Base-by-base conservation (phyloP, 2,113 vertebrate genomes). In the Orcinus orca region DNA sequence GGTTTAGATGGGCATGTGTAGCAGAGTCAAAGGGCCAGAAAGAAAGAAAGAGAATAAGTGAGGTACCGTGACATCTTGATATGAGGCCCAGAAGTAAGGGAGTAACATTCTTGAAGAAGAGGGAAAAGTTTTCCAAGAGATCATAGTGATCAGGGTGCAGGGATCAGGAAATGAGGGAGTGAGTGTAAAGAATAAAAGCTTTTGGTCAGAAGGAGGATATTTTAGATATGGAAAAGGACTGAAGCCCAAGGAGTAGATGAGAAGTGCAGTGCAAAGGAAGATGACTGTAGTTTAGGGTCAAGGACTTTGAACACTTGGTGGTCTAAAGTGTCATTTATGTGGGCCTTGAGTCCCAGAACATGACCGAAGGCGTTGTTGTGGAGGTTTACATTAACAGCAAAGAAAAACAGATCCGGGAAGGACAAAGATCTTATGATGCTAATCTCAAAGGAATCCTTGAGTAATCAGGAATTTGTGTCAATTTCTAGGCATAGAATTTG, bases 401-500 rank as follows among this genome's bases (percentile, higher is more conserved):
- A 53, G 50, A 91, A 74, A 74, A 92, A 15, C 4, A 23, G n/a
- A 29, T 44, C 58, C 41, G 12, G 20, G 63, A 68, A 68, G 47
- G 29, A 26, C 41, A 74, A 58, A 6, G 13, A 7, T 67, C 41
- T 70, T 36, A 18, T 33, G 14, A 36, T 29, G 67, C n/a, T 33
- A 11, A 85, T 55, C 67, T 86, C 62, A 25, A 74, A 73, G 15
- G 31, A 73, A 36, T 58, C 31, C 25, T 76, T 36, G 38, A 31
- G 3, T 62, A 60, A 67, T 65, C 50, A 93, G 80, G 17, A 63
- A 38, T 50, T 60, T 94, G 21, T 87, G 33, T 83, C 67, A 13
- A 47, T 93, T 85, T 91, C 82, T 63, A 91, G 55, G 26, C 23
- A 4, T 25, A 13, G 55, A n/a, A 47, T 26, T 83, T 88, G 55